These are phyloP conservation scores for Strix aluco DNA, from an alignment of 2,113 vertebrate species.

Conservation along the genomic window DNA sequence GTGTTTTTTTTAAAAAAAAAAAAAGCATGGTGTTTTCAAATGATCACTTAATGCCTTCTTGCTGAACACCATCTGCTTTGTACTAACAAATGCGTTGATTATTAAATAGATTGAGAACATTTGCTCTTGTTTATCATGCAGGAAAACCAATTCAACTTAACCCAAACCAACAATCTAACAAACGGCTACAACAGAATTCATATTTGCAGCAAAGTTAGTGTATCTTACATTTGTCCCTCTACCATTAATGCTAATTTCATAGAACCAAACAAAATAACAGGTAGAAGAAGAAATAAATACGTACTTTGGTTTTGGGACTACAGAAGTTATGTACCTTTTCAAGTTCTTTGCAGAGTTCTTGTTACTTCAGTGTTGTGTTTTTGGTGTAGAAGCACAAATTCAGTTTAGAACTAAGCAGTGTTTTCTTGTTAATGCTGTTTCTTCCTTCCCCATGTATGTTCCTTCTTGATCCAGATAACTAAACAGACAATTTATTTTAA, in stretches of 20 bases:
- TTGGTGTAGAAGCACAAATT: constrained; percentile 59
- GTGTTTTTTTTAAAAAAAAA: not conserved
- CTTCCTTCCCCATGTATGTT: constrained; percentile 26
- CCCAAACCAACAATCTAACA: not conserved
- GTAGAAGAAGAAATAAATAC: not conserved
- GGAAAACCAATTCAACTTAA: not conserved
- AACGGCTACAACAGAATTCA: not conserved
- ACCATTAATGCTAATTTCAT: not conserved
- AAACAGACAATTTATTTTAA: constrained; percentile 32
- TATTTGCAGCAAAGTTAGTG: not conserved
- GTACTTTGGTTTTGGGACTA: not conserved
- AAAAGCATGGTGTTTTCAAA: constrained; percentile 12
- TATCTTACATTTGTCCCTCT: not conserved
- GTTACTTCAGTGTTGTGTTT: constrained; percentile 37
- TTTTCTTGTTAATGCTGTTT: constrained; percentile 48
- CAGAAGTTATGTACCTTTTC: not conserved
- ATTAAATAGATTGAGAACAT: not conserved
- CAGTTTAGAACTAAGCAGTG: constrained; percentile 38
- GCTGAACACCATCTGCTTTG: constrained; percentile 40
- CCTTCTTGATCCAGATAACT: constrained; percentile 20
- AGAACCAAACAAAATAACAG: not conserved
- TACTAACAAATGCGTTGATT: constrained; percentile 31
- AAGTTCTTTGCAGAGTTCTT: constrained; percentile 22
- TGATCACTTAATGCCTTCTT: constrained; percentile 19
- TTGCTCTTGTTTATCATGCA: not conserved